A percentile compares a stretch with the other conserved stretches of the same genome.
phyloP scores from a whole-genome alignment of 2,113 vertebrate genomes.

The Pseudorectes ferrugineus region DNA sequence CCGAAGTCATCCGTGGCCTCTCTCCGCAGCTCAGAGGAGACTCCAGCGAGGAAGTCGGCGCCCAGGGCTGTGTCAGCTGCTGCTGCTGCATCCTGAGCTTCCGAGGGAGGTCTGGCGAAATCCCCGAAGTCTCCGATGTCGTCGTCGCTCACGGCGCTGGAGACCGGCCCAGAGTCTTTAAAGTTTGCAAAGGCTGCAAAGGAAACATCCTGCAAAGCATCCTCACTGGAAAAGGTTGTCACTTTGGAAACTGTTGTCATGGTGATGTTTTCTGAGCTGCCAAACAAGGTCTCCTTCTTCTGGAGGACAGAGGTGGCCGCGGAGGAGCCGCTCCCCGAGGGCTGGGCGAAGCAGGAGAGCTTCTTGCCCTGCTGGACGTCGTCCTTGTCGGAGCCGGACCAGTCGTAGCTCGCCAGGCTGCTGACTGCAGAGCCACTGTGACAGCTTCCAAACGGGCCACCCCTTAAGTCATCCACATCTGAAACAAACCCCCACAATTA shows the following conservation, averaged over 20 bases:
- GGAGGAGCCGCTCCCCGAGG: constrained; percentile 69
- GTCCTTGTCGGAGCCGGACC: constrained; percentile 88
- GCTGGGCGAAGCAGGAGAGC: constrained; percentile 58
- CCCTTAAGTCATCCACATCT: constrained; percentile 92
- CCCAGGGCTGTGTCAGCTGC: constrained; percentile 17
- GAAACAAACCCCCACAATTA: constrained; percentile 74
- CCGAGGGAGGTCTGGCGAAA: constrained; percentile 71
- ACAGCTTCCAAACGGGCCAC: constrained; percentile 83
- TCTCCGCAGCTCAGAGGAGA: constrained; percentile 41
- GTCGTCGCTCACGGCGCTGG: constrained; percentile 13
- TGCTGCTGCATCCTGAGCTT: constrained; percentile 13
- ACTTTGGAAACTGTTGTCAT: constrained; percentile 78
- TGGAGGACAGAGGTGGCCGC: constrained; percentile 71
- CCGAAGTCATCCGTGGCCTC: constrained; percentile 86
- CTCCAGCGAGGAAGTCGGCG: neutral
- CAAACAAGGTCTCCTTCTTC: constrained; percentile 85
- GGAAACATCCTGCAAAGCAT: constrained; percentile 64
- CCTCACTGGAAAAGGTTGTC: constrained; percentile 76
- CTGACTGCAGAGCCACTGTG: constrained; percentile 75
- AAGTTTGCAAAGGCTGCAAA: constrained; percentile 82
- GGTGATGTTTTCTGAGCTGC: constrained; percentile 86
- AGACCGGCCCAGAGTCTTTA: constrained; percentile 30
- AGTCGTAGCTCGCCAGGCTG: constrained; percentile 84
- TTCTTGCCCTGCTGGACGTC: constrained; percentile 78
- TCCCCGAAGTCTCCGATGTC: constrained; percentile 80